Percentiles rank a stretch among this genome's conserved stretches.
Conservation (phyloP, 2,113 vertebrate genomes). For the Cyprinodon brontotheroides region DNA sequence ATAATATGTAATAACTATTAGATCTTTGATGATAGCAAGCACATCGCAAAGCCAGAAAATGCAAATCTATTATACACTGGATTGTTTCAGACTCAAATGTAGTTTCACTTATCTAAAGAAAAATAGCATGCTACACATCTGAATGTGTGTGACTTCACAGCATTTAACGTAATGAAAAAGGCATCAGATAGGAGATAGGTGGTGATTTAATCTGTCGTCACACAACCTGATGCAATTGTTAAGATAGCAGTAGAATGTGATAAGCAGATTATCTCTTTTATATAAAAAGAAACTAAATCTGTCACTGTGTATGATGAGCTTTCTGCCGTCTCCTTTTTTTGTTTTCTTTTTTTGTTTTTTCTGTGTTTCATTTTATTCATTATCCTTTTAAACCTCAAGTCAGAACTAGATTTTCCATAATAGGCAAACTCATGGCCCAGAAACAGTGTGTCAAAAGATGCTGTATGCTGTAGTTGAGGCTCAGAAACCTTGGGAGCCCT, state of each 20-base stretch:
- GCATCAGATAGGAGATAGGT: slow-evolving; percentile 16
- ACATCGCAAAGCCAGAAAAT: not conserved
- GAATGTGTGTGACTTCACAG: slow-evolving; percentile 8
- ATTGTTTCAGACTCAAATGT: not conserved
- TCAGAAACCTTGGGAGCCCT: slow-evolving; percentile 39
- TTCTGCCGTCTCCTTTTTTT: not conserved
- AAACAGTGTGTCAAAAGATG: slow-evolving; percentile 51
- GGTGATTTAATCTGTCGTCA: slow-evolving; percentile 48
- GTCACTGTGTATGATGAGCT: slow-evolving; percentile 9
- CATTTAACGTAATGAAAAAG: not conserved
- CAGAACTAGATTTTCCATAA: slow-evolving; percentile 15
- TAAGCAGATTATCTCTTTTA: slow-evolving; percentile 33
- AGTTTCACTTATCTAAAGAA: not conserved
- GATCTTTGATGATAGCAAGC: not conserved
- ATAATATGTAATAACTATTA: not conserved
- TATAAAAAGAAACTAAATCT: slow-evolving; percentile 19
- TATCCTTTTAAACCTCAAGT: slow-evolving; percentile 23
- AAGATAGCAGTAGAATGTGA: slow-evolving; percentile 38
- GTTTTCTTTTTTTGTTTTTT: not conserved
- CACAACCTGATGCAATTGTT: slow-evolving; percentile 52
- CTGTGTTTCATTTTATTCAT: not conserved
- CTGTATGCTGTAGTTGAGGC: slow-evolving; percentile 55
- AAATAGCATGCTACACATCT: slow-evolving; percentile 9
- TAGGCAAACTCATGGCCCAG: slow-evolving; percentile 39
- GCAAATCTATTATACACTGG: not conserved